Conservation (phyloP, 2,888 invertebrate genomes). For the Dysmachus trigonus region DNA sequence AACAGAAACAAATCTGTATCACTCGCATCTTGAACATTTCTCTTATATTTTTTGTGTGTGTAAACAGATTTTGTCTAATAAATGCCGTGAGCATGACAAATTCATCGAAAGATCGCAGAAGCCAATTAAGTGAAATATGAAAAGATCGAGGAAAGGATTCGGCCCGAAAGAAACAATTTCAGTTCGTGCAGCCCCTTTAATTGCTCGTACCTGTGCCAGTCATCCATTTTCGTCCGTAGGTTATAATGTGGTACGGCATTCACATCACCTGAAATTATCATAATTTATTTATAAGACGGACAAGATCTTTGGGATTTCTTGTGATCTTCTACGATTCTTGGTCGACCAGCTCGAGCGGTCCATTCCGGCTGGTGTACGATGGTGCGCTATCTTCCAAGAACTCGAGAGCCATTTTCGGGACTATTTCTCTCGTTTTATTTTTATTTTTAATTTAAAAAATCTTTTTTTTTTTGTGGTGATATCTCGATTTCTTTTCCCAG, state of each 20-base stretch:
- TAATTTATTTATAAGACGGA: slow-evolving; percentile 39
- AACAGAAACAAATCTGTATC: background rate
- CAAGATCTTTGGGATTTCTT: slow-evolving; percentile 22
- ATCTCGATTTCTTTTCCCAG: slow-evolving; percentile 14
- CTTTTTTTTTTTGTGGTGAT: background rate
- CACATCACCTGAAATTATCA: slow-evolving; percentile 34
- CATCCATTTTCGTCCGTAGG: slow-evolving; percentile 4
- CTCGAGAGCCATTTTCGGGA: slow-evolving; percentile 9
- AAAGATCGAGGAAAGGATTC: background rate
- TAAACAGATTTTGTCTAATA: background rate
- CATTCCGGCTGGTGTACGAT: background rate
- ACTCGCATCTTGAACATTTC: background rate
- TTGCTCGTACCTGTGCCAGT: slow-evolving; percentile 16
- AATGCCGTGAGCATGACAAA: background rate
- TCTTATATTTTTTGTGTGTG: background rate
- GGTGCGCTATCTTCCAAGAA: slow-evolving; percentile 38
- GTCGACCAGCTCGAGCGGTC: no score
- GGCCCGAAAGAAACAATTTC: background rate
- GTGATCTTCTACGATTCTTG: slow-evolving; percentile 20
- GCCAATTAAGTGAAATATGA: slow-evolving; percentile 1
- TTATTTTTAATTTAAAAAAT: background rate
- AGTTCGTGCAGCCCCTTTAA: background rate
- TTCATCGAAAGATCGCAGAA: background rate
- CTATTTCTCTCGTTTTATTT: background rate
- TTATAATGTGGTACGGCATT: slow-evolving; percentile 6